phyloP scores from a whole-genome alignment of 2,797 vertebrate genomes.

The Sebastes iracundus region DNA sequence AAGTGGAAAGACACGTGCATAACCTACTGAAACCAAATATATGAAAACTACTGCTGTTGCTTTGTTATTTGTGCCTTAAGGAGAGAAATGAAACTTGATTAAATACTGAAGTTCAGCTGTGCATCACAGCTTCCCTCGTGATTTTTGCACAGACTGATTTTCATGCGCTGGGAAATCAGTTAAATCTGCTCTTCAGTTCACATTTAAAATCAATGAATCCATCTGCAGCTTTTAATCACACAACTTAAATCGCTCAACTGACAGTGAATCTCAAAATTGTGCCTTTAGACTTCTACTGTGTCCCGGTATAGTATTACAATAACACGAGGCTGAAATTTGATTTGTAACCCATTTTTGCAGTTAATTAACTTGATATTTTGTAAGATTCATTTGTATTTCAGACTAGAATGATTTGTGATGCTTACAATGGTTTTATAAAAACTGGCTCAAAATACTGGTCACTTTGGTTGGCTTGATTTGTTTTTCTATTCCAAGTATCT shows the following conservation, averaged over 20 bases:
- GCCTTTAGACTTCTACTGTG: background rate
- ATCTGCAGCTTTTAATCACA: background rate
- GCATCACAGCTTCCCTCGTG: background rate
- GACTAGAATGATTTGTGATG: background rate
- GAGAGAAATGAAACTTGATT: background rate
- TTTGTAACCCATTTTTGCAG: background rate
- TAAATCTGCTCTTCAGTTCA: background rate
- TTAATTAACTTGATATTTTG: background rate
- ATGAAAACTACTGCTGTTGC: background rate
- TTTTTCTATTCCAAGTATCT: background rate
- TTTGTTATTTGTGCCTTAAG: constrained; percentile 7
- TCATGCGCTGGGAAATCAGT: background rate
- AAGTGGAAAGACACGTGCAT: background rate
- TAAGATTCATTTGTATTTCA: background rate
- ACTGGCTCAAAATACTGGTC: background rate
- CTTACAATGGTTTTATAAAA: constrained; percentile 11
- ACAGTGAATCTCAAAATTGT: background rate
- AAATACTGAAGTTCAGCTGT: constrained; percentile 16
- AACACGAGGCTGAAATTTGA: background rate
- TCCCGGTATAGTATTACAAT: background rate
- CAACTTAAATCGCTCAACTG: background rate
- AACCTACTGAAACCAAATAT: background rate
- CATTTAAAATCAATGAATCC: background rate
- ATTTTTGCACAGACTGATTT: constrained; percentile 4
- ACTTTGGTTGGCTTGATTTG: background rate